Base-by-base conservation (phyloP, 2,113 vertebrate genomes). In the Siniperca chuatsi region DNA sequence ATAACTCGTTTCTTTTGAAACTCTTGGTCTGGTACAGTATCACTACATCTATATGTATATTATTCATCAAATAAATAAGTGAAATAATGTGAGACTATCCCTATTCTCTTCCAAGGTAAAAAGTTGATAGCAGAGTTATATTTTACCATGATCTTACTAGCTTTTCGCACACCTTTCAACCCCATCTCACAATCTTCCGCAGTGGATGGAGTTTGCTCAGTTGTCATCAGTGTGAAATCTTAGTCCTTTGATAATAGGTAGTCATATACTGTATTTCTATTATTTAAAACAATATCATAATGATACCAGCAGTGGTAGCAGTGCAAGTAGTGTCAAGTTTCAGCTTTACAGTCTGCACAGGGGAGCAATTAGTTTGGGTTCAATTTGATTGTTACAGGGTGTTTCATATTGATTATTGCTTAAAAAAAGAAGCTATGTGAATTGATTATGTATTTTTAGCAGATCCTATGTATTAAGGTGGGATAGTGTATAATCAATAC, bases 401-500 rank as follows among this genome's bases (percentile, higher is more conserved):
- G 25, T 50, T 61, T 62, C 21, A 21, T 9, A 48, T 62, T 64
- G 29, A 62, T 64, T 62, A 6, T 75, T 62, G 18, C 46, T 21
- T 20, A 6, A 35, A 46, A 35, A 50, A 18, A 23, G 8, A 1
- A 46, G 4, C 23, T 1, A 9, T 48, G 8, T 48, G 25, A 58
- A 44, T 74, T 25, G 37, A 74, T 61, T 50, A 8, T 16, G 3
- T 37, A 10, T n/a, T 25, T 50, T 65, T 9, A n/a, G 60, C 20
- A 37, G 18, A 21, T 75, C n/a, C n/a, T 33, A 29, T 60, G 40
- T 48, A 15, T 33, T 61, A 75, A 33, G 13, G 50, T 61, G 33
- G 21, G 23, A n/a, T 76, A 65, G 40, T 62, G n/a, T 20, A 46
- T 48, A 61, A 62, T 20, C 55, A 73, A 73, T 72, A 29, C 67